Evolutionary conservation across 2,797 vertebrate species (phyloP), one percentile per base, ranked within the genome.

Genomic region (Pelodytes ibericus): DNA sequence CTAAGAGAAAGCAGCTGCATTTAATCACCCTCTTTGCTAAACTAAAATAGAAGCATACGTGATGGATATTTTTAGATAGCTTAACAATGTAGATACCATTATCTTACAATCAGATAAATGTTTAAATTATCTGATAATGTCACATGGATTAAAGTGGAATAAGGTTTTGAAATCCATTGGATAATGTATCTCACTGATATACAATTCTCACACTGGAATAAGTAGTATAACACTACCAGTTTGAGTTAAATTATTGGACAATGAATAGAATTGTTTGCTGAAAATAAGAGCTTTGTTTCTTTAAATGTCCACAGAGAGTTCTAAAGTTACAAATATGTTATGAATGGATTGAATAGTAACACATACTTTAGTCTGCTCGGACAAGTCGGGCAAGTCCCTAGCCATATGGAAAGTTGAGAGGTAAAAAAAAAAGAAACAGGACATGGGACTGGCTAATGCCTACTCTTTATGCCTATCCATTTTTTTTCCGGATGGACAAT

Each of bases 121-220:
- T 59, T 77, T 72, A 65, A 77, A 77, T 65, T 71, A 71, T 72
- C 69, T 77, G 61, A 77, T 64, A 65, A 77, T 66, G 71, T 77
- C 59, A 72, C 75, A 71, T 65, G 61, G 68, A 72, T 65, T 72
- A 77, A 72, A 66, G 60, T 33, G 7, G 64, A 61, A 72, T 71
- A 68, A 71, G 51, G 62, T 77, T 72, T 59, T 51, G 47, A 72
- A 77, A 77, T n/a, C 67, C 67, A 64, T 77, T 77, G 61, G 51
- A 77, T 77, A 72, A 77, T 77, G 71, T 49, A 77, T 65, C 51
- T 58, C 59, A 18, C 41, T 71, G 69, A 77, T 72, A 77, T 72
- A 71, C 69, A 66, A 65, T 59, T 71, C 53, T 72, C 53, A 72
- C 61, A 59, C 67, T 64, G 67, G 49, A 72, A 65, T 72, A 49